Evolutionary conservation across 2,888 invertebrate species (phyloP).

Genomic region (Coecobrya sp.): DNA sequence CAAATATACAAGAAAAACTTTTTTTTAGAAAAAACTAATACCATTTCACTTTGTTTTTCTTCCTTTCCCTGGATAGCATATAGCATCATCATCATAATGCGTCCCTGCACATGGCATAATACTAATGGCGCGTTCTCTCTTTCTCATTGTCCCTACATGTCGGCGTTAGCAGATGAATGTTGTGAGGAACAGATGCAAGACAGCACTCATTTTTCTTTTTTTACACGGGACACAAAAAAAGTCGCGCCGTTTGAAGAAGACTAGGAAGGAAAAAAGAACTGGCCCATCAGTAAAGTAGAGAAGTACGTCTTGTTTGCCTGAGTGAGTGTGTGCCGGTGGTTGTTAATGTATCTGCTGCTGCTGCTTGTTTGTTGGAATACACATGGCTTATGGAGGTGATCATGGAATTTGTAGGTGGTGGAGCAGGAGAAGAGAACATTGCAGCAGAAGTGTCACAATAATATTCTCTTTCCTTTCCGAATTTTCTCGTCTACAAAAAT

Average conservation of each 20-base stretch:
- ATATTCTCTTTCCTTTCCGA: slow-evolving; percentile 13
- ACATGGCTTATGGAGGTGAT: neutral
- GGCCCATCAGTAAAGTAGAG: neutral
- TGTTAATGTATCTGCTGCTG: slow-evolving; percentile 67
- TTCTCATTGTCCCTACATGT: neutral
- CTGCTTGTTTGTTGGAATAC: neutral
- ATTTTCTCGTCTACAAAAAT: neutral
- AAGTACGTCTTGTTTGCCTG: slow-evolving; percentile 8
- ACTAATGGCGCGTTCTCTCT: slow-evolving; percentile 75
- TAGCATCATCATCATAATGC: slow-evolving; percentile 14
- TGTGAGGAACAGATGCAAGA: slow-evolving; percentile 82
- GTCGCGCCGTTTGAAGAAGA: neutral
- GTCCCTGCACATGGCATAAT: slow-evolving; percentile 71
- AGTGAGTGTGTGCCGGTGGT: slow-evolving; percentile 45
- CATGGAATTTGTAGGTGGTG: slow-evolving; percentile 7
- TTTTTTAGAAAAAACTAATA: neutral
- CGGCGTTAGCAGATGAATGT: slow-evolving; percentile 74
- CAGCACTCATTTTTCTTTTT: slow-evolving; percentile 83
- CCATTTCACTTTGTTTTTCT: neutral
- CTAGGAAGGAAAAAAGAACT: neutral
- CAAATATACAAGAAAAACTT: neutral
- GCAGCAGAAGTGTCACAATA: slow-evolving; percentile 27
- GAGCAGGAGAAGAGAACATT: neutral
- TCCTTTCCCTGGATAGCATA: neutral
- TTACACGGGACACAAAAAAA: neutral